phyloP scores from a whole-genome alignment of 2,797 vertebrate species.

The Hephaestus fuliginosus region DNA sequence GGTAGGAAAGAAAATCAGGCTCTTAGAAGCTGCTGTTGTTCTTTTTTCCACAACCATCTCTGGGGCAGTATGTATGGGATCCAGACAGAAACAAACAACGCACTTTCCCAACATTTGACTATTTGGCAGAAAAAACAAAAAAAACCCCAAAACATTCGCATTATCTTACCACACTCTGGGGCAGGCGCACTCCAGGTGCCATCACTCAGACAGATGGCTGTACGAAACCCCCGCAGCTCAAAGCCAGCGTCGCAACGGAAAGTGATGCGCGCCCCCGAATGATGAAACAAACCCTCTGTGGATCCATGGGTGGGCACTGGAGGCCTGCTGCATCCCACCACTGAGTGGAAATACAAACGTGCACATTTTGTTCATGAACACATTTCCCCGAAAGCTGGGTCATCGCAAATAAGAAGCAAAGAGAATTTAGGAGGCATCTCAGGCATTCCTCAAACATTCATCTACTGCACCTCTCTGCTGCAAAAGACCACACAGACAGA shows the following conservation, averaged over 20 bases:
- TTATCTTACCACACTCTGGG: slow-evolving; percentile 90
- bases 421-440: slow-evolving; percentile 28
- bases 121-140: neutral
- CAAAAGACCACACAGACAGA: slow-evolving; percentile 57
- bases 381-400: slow-evolving; percentile 19
- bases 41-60: slow-evolving; percentile 35
- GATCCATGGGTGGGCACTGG: slow-evolving; percentile 88
- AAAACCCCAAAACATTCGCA: neutral
- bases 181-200: slow-evolving; percentile 87
- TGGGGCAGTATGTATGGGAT: slow-evolving; percentile 11
- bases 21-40: slow-evolving; percentile 19
- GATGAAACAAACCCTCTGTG: slow-evolving; percentile 88
- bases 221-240: slow-evolving; percentile 84
- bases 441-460: slow-evolving; percentile 14
- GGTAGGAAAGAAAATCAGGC: slow-evolving; percentile 31
- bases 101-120: slow-evolving; percentile 7
- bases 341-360: slow-evolving; percentile 86
- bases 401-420: neutral
- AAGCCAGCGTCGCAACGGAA: slow-evolving; percentile 90
- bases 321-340: slow-evolving; percentile 91
- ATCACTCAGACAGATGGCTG: slow-evolving; percentile 88
- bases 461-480: slow-evolving; percentile 23
- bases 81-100: slow-evolving; percentile 38
- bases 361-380: slow-evolving; percentile 72
- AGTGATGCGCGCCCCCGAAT: slow-evolving; percentile 88